Percentiles rank a stretch among this genome's conserved stretches.
These are phyloP conservation scores for Hoplias malabaricus DNA, from an alignment of 2,113 vertebrate genomes.

Conservation along the genomic window DNA sequence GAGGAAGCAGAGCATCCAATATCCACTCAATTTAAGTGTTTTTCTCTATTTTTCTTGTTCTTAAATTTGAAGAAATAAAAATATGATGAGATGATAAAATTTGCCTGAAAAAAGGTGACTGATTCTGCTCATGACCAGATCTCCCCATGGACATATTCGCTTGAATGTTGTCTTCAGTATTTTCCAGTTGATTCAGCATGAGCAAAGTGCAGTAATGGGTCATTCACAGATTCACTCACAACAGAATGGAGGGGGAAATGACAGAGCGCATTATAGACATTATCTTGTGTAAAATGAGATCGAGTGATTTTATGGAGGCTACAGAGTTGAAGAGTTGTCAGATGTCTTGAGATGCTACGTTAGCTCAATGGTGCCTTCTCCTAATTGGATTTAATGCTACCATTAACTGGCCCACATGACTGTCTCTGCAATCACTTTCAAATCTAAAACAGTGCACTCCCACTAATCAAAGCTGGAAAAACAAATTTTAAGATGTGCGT, in stretches of 20 bases:
- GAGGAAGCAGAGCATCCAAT: not conserved
- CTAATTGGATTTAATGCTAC: not conserved
- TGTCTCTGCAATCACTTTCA: not conserved
- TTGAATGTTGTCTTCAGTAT: slow-evolving; percentile 4
- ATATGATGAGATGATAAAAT: not conserved
- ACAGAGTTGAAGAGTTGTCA: not conserved
- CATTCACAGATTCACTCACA: slow-evolving; percentile 9
- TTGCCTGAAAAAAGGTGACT: not conserved
- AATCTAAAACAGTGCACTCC: not conserved
- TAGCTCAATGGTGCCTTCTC: not conserved
- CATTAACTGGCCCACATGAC: not conserved
- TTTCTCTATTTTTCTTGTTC: not conserved
- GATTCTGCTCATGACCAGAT: not conserved
- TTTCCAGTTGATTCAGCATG: not conserved
- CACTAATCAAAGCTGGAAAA: not conserved
- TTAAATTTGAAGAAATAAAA: not conserved
- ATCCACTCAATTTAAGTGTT: slow-evolving; percentile 25
- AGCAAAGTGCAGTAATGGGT: slow-evolving; percentile 22
- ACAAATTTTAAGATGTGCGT: not conserved
- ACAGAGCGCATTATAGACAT: not conserved
- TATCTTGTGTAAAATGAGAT: not conserved
- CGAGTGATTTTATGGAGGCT: not conserved
- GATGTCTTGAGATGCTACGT: not conserved
- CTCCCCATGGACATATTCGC: slow-evolving; percentile 5
- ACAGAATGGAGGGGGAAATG: not conserved